Evolutionary conservation across 2,113 vertebrate genomes (phyloP).

Genomic region (Taurulus bubalis): DNA sequence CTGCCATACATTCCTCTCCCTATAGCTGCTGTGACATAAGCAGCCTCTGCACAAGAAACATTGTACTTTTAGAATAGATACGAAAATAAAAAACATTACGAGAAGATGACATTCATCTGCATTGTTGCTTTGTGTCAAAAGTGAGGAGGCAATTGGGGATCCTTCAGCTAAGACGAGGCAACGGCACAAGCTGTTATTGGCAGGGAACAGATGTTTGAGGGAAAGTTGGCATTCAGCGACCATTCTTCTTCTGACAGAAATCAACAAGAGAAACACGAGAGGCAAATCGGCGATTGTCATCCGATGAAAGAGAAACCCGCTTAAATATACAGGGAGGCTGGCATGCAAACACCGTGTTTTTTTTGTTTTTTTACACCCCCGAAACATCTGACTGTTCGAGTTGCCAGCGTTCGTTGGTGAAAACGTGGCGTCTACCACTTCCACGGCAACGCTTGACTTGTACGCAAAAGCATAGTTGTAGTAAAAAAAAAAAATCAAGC

Average conservation of each 20-base stretch:
- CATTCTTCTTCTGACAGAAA: slow-evolving; percentile 81
- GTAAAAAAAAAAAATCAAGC: slow-evolving; percentile 32
- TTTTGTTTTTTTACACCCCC: slow-evolving; percentile 63
- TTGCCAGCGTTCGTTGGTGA: slow-evolving; percentile 65
- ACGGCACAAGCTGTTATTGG: slow-evolving; percentile 85
- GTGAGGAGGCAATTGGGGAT: slow-evolving; percentile 75
- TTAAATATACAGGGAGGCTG: slow-evolving; percentile 74
- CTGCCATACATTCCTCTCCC: slow-evolving; percentile 58
- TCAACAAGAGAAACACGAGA: slow-evolving; percentile 77
- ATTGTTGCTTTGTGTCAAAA: slow-evolving; percentile 77
- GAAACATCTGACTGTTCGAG: slow-evolving; percentile 73
- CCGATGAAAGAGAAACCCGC: slow-evolving; percentile 73
- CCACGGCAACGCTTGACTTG: slow-evolving; percentile 23
- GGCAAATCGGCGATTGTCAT: slow-evolving; percentile 75
- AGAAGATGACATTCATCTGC: slow-evolving; percentile 73
- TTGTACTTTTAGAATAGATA: slow-evolving; percentile 53
- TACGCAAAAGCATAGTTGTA: slow-evolving; percentile 41
- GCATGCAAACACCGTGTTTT: slow-evolving; percentile 64
- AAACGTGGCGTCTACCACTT: slow-evolving; percentile 33
- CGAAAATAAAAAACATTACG: slow-evolving; percentile 41
- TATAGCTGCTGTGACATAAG: slow-evolving; percentile 52
- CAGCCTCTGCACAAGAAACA: slow-evolving; percentile 30
- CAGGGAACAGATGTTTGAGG: slow-evolving; percentile 84
- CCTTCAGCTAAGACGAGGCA: slow-evolving; percentile 77
- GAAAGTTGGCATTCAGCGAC: slow-evolving; percentile 82